Conservation (phyloP, 2,113 vertebrate genomes). For the Dromas ardeola region DNA sequence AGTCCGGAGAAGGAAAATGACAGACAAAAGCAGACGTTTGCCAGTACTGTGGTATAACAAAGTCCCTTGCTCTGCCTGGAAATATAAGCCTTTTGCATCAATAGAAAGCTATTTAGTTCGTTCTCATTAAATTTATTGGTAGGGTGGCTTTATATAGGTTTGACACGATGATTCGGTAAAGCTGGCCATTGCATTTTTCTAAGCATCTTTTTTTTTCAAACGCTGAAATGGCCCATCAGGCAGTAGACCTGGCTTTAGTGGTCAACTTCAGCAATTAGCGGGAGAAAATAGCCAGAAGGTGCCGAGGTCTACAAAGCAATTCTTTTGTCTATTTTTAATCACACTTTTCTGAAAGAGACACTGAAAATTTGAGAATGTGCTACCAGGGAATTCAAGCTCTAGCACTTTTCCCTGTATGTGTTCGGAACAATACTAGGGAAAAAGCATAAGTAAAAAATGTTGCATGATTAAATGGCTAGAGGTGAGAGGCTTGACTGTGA, state of each 20-base stretch:
- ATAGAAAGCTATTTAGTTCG: conserved; percentile 1
- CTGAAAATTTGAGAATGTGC: background rate
- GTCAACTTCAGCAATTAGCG: background rate
- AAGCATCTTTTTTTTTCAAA: background rate
- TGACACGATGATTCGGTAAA: background rate
- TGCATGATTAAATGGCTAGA: background rate
- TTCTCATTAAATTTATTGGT: conserved; percentile 16
- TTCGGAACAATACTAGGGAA: background rate
- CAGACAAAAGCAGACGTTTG: background rate
- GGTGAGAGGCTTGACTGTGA: background rate
- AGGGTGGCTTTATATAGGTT: background rate
- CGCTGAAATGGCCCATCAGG: background rate
- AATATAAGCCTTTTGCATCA: background rate
- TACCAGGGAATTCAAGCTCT: background rate
- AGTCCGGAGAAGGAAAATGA: background rate
- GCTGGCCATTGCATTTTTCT: background rate
- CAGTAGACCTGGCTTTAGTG: background rate
- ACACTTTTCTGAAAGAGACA: background rate
- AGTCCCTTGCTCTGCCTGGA: conserved; percentile 22
- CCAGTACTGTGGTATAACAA: background rate
- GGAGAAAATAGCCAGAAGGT: background rate
- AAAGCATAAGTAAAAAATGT: background rate
- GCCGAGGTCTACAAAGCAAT: conserved; percentile 1
- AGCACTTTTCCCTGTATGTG: background rate
- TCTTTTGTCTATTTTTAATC: background rate